Percentiles rank a stretch among this genome's conserved stretches.
phyloP scores from a whole-genome alignment of 1,140 invertebrate genomes.

The Thaumetopoea pityocampa region DNA sequence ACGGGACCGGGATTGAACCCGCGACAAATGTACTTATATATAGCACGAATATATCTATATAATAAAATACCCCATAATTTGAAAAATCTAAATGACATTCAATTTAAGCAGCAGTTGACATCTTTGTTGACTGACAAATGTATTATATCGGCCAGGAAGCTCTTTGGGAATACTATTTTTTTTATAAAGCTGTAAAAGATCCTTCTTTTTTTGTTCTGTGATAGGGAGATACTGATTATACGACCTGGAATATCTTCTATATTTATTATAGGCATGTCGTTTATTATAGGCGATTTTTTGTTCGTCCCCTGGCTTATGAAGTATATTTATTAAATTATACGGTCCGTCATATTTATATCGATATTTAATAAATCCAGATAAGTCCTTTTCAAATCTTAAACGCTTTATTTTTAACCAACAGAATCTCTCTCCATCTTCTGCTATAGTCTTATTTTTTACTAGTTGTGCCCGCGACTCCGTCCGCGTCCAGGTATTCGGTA shows the following conservation, averaged over 20 bases:
- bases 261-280: background rate
- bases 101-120: no score
- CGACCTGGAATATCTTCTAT: background rate
- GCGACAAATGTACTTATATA: no score
- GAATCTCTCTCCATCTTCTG: background rate
- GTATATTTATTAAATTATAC: no score
- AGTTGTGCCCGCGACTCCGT: no score
- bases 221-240: background rate
- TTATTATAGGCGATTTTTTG: no score
- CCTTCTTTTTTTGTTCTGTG: slow-evolving; percentile 4
- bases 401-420: slow-evolving; percentile 2
- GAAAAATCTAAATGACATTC: no score
- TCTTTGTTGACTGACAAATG: no score
- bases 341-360: background rate
- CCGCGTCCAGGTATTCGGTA: no score
- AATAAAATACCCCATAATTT: no score
- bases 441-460: slow-evolving; percentile 1
- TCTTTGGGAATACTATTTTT: slow-evolving; percentile 6
- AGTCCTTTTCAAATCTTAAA: background rate
- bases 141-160: slow-evolving; percentile 2
- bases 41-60: no score
- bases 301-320: no score
- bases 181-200: slow-evolving; percentile 5
- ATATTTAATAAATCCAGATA: background rate
- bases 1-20: no score